These are phyloP conservation scores for Calypte anna DNA, from an alignment of 2,113 vertebrate genomes.

Conservation along the genomic window DNA sequence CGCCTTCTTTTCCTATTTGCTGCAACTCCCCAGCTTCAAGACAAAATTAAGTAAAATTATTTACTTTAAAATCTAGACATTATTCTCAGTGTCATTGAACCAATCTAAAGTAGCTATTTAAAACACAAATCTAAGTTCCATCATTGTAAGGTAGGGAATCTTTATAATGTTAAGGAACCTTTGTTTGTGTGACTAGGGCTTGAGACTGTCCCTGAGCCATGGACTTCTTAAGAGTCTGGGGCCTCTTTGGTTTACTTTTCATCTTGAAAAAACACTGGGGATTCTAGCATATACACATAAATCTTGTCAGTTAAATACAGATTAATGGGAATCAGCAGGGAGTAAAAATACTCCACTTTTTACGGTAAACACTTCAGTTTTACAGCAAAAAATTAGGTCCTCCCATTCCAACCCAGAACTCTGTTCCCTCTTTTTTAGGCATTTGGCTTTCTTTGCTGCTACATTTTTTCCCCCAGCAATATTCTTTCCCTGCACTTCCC, in stretches of 20 bases:
- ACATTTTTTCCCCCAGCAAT: not conserved
- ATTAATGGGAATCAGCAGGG: not conserved
- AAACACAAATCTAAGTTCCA: not conserved
- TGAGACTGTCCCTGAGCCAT: not conserved
- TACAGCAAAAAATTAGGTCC: not conserved
- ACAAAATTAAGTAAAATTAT: not conserved
- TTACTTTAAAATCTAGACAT: not conserved
- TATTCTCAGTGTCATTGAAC: not conserved
- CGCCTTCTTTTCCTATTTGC: not conserved
- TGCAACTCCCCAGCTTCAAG: not conserved
- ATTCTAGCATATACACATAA: not conserved
- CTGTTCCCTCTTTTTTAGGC: not conserved
- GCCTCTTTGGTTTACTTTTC: not conserved
- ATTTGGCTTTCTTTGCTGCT: not conserved
- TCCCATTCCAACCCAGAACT: not conserved
- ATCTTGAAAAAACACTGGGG: not conserved
- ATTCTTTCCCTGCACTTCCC: not conserved
- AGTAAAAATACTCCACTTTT: constrained; percentile 14
- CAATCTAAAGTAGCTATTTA: not conserved
- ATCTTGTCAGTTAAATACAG: constrained; percentile 1
- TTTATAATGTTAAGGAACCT: not conserved
- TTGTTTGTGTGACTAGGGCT: not conserved
- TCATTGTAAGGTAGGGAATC: not conserved
- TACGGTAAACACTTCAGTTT: not conserved
- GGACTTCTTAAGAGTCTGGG: not conserved